phyloP scores from a whole-genome alignment of 2,888 invertebrate genomes.

The Leptinotarsa haldemani region DNA sequence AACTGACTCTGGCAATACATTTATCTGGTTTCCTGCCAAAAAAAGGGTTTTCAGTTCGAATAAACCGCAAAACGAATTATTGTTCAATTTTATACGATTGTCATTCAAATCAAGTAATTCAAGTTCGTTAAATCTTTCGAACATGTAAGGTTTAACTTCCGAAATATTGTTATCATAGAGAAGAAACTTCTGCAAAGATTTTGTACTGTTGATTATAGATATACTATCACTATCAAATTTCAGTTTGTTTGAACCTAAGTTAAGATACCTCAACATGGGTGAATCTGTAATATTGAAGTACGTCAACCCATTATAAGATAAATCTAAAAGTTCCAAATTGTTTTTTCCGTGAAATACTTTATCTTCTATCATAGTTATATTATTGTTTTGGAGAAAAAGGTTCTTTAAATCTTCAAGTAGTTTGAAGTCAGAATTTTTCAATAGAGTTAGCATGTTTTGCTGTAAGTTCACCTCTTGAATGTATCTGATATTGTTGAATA shows the following conservation, averaged over 20 bases:
- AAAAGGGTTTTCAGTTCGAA: slow-evolving; percentile 48
- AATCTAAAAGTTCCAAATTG: slow-evolving; percentile 47
- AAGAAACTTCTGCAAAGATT: slow-evolving; percentile 44
- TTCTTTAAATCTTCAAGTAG: slow-evolving; percentile 47
- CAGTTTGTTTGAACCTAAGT: slow-evolving; percentile 54
- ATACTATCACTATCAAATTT: slow-evolving; percentile 34
- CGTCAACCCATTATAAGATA: slow-evolving; percentile 51
- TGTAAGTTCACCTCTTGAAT: slow-evolving; percentile 49
- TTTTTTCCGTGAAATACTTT: slow-evolving; percentile 45
- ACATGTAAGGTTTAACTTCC: slow-evolving; percentile 33
- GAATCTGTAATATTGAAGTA: slow-evolving; percentile 46
- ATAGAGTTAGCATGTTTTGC: slow-evolving; percentile 45
- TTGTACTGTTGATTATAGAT: slow-evolving; percentile 39
- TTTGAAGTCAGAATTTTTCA: slow-evolving; percentile 44
- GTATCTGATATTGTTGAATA: slow-evolving; percentile 44
- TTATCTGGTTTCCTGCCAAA: slow-evolving; percentile 55
- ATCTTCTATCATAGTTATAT: slow-evolving; percentile 43
- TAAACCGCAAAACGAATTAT: slow-evolving; percentile 49
- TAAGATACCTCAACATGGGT: slow-evolving; percentile 49
- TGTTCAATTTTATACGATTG: slow-evolving; percentile 50
- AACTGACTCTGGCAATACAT: slow-evolving; percentile 45
- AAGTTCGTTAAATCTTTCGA: slow-evolving; percentile 44
- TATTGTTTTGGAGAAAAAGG: slow-evolving; percentile 44
- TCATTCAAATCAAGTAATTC: slow-evolving; percentile 50
- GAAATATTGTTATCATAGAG: slow-evolving; percentile 52